Evolutionary conservation across 2,888 invertebrate genomes (phyloP).

Genomic region (Cerceris rybyensis): DNA sequence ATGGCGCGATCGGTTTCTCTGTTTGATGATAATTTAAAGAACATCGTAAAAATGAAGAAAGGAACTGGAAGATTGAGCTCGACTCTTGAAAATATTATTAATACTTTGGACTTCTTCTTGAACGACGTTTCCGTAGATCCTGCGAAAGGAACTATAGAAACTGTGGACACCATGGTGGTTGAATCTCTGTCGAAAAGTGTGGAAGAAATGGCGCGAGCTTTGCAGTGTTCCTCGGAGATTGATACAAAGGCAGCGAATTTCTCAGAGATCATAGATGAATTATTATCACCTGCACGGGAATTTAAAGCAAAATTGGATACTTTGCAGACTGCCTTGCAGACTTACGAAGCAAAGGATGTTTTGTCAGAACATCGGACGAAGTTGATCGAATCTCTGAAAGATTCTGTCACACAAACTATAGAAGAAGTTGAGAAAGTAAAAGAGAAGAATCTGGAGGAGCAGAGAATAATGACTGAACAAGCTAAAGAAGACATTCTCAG

Average conservation of each 20-base stretch:
- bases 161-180: constrained; percentile 77
- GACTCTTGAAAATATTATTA: constrained; percentile 53
- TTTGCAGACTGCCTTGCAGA: constrained; percentile 72
- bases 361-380: constrained; percentile 70
- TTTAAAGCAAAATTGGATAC: constrained; percentile 72
- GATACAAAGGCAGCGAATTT: constrained; percentile 27
- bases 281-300: constrained; percentile 70
- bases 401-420: constrained; percentile 61
- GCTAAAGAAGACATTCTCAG: constrained; percentile 42
- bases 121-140: constrained; percentile 67
- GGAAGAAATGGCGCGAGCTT: constrained; percentile 67
- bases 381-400: constrained; percentile 69
- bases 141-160: constrained; percentile 70
- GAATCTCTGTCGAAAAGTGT: constrained; percentile 75
- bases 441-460: constrained; percentile 14
- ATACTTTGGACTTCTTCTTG: constrained; percentile 61
- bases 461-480: constrained; percentile 12
- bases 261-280: constrained; percentile 44
- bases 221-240: constrained; percentile 51
- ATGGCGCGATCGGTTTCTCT: constrained; percentile 68
- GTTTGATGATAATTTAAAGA: constrained; percentile 57
- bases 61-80: constrained; percentile 21
- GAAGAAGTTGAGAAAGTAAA: constrained; percentile 59
- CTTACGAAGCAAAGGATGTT: constrained; percentile 69
- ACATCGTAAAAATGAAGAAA: constrained; percentile 14